Conservation (phyloP, 2,888 invertebrate species). For the Kuschelorhynchus macadamiae region DNA sequence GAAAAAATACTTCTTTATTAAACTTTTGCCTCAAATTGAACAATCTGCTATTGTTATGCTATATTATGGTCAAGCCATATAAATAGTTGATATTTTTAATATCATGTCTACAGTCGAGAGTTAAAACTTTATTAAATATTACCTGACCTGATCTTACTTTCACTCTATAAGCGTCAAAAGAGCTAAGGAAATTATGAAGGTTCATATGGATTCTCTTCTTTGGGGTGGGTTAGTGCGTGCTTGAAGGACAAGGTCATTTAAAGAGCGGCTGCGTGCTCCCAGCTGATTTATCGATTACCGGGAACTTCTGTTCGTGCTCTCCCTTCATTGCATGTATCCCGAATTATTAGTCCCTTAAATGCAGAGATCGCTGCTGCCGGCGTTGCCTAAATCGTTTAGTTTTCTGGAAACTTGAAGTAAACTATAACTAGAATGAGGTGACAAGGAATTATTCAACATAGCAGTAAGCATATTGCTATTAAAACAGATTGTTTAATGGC, state of each 20-base stretch:
- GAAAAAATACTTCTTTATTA: no score
- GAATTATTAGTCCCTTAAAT: conserved; percentile 11
- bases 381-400: neutral
- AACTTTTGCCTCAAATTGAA: no score
- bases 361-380: neutral
- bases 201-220: conserved; percentile 15
- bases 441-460: no score
- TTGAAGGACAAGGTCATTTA: conserved; percentile 49
- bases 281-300: conserved; percentile 48
- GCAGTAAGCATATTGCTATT: no score
- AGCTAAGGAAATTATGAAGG: neutral
- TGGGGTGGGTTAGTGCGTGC: conserved; percentile 46
- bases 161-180: conserved; percentile 18
- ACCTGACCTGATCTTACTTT: conserved; percentile 26
- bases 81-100: no score
- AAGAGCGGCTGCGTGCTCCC: conserved; percentile 42
- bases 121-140: no score
- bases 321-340: conserved; percentile 23
- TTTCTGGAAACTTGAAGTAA: no score
- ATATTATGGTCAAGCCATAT: no score
- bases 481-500: neutral
- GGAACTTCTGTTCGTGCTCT: conserved; percentile 23
- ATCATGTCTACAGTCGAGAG: no score
- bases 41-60: no score
- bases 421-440: no score